Conservation (phyloP, 1,140 invertebrate genomes). For the Arctopsyche grandis region DNA sequence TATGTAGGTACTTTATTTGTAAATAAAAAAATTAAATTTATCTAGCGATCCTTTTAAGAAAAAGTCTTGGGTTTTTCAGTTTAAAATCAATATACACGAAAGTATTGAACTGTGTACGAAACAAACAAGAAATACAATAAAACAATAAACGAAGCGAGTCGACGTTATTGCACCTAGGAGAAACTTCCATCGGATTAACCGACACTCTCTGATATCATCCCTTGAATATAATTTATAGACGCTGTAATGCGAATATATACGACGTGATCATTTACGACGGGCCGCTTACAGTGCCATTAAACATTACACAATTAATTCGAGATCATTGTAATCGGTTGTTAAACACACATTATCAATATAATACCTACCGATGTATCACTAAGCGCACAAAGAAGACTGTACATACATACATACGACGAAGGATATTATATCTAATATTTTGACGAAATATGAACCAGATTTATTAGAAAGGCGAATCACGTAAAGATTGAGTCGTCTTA, state of each 20-base stretch:
- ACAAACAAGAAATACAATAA: constrained; percentile 47
- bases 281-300: neutral
- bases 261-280: constrained; percentile 12
- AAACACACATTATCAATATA: too few relatives aligned
- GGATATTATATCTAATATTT: too few relatives aligned
- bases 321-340: neutral
- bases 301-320: constrained; percentile 17
- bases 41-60: too few relatives aligned
- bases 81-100: too few relatives aligned
- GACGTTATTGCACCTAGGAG: constrained; percentile 38
- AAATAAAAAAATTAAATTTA: too few relatives aligned
- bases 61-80: too few relatives aligned
- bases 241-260: constrained; percentile 16
- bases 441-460: neutral
- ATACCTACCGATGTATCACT: too few relatives aligned
- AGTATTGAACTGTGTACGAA: neutral
- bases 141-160: constrained; percentile 48
- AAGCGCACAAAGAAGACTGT: too few relatives aligned
- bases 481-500: constrained; percentile 45
- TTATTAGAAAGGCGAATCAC: constrained; percentile 38
- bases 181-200: constrained; percentile 36
- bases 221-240: constrained; percentile 13
- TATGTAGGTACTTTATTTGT: too few relatives aligned
- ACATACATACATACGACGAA: too few relatives aligned
- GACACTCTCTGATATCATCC: neutral